Percentiles rank a stretch among this genome's conserved stretches.
Evolutionary conservation across 2,888 invertebrate species (phyloP).

Genomic region (Cephus runcator): DNA sequence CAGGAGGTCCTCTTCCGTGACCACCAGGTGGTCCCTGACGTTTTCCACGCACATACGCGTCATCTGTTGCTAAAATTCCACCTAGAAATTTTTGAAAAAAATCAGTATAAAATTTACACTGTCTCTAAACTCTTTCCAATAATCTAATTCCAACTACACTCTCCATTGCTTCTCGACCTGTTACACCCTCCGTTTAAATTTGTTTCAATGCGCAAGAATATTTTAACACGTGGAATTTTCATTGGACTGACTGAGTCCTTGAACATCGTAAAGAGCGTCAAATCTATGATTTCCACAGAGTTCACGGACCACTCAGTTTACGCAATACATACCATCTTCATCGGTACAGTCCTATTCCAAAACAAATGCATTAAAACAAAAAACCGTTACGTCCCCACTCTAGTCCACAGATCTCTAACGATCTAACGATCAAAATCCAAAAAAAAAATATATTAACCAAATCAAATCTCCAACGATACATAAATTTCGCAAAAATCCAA

Average conservation of each 20-base stretch:
- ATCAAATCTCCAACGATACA: too few species aligned
- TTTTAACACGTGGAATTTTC: neutral
- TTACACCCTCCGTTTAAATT: too few species aligned
- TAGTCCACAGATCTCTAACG: too few species aligned
- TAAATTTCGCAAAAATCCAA: too few species aligned
- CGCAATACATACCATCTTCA: neutral
- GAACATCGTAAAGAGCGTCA: neutral
- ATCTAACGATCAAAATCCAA: too few species aligned
- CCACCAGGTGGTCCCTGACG: neutral
- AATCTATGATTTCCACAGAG: neutral
- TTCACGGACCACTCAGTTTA: neutral
- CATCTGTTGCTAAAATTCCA: neutral
- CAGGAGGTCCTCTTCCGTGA: neutral
- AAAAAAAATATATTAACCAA: too few species aligned
- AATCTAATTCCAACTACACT: neutral
- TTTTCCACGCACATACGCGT: neutral
- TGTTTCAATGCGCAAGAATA: neutral
- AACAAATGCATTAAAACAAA: neutral
- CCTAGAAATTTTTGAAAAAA: neutral
- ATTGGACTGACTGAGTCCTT: neutral
- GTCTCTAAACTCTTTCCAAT: neutral
- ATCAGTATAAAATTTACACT: neutral
- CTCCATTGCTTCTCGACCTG: neutral
- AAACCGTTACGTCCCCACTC: too few species aligned
- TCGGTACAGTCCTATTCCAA: neutral